phyloP scores from a whole-genome alignment of 1,140 invertebrate genomes.

The Micrasema minimum region DNA sequence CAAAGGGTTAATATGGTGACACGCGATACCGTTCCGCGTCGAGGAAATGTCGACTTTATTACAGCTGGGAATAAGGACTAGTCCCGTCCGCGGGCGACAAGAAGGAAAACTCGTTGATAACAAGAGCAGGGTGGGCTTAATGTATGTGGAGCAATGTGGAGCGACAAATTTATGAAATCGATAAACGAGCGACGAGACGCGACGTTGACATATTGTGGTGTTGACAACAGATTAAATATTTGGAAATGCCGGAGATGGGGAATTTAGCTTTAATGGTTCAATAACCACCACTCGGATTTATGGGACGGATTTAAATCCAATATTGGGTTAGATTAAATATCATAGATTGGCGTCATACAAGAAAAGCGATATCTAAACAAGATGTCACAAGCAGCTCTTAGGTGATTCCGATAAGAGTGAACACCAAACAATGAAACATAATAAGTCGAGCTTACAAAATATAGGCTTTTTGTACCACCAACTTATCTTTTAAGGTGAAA shows the following conservation, averaged over 20 bases:
- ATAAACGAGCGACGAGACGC: conserved; percentile 45
- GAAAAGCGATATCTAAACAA: not conserved
- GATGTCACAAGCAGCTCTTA: conserved; percentile 1
- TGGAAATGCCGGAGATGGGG: conserved; percentile 5
- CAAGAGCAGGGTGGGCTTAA: conserved; percentile 14
- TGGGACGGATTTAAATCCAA: conserved; percentile 15
- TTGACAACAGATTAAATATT: conserved; percentile 37
- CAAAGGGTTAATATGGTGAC: conserved; percentile 32
- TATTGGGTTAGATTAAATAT: conserved; percentile 12
- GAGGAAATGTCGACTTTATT: conserved; percentile 26
- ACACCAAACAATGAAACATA: too few species aligned
- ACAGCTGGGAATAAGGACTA: conserved; percentile 7
- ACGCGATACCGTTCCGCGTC: conserved; percentile 14
- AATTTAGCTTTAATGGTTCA: conserved; percentile 19
- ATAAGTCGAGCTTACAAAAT: too few species aligned
- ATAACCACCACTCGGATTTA: conserved; percentile 16
- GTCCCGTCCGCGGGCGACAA: not conserved
- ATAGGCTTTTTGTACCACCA: too few species aligned
- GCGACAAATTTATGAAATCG: conserved; percentile 52
- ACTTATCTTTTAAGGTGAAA: too few species aligned
- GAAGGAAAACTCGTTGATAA: conserved; percentile 1
- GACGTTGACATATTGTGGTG: conserved; percentile 45
- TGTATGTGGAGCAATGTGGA: conserved; percentile 13
- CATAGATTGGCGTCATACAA: conserved; percentile 9
- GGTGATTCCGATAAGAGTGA: too few species aligned